Percentiles rank a stretch among this genome's conserved stretches.
Evolutionary conservation across 2,113 vertebrate species (phyloP).

Genomic region (Saccopteryx bilineata): DNA sequence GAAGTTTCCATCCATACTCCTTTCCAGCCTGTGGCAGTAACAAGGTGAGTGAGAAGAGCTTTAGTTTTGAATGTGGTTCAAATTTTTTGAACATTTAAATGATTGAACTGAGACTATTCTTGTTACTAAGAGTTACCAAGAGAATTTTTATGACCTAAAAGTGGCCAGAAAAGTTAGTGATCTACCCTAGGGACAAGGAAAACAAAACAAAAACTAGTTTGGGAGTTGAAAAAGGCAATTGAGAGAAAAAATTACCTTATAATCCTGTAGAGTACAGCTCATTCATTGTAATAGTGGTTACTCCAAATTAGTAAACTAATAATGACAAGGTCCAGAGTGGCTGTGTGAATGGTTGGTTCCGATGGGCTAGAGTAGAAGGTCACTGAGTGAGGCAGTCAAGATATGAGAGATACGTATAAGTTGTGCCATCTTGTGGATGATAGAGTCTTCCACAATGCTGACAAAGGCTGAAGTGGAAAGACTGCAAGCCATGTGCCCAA

Average conservation of each 20-base stretch:
- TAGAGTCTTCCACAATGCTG: not conserved
- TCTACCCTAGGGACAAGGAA: not conserved
- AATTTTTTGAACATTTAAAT: constrained; percentile 49
- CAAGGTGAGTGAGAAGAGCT: not conserved
- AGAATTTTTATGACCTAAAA: constrained; percentile 27
- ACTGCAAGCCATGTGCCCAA: not conserved
- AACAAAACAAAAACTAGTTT: not conserved
- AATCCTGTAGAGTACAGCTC: not conserved
- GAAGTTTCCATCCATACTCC: not conserved
- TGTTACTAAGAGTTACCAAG: not conserved
- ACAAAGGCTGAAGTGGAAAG: constrained; percentile 1
- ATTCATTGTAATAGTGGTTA: not conserved
- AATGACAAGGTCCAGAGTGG: not conserved
- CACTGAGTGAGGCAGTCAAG: not conserved
- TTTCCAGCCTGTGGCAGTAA: not conserved
- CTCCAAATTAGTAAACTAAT: not conserved
- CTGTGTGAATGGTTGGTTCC: not conserved
- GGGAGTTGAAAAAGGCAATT: not conserved
- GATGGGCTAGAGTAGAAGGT: not conserved
- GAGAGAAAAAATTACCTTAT: not conserved
- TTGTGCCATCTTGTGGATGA: not conserved
- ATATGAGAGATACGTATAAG: not conserved
- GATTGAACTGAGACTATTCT: constrained; percentile 26
- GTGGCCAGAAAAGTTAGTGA: not conserved
- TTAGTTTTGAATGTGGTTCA: not conserved